phyloP scores from a whole-genome alignment of 2,113 vertebrate species.

The Ranitomeya variabilis region DNA sequence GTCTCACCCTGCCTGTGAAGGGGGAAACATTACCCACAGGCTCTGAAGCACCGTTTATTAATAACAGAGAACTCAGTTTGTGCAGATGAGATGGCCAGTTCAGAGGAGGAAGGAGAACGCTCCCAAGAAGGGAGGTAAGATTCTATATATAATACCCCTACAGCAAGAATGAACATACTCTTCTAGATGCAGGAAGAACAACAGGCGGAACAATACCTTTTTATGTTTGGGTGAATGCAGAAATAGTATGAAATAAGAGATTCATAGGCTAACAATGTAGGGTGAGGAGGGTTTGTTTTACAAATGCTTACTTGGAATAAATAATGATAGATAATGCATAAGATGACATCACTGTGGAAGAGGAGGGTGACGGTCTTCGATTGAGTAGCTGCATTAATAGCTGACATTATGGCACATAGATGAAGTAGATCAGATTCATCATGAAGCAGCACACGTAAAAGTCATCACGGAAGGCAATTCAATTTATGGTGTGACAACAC shows the following conservation, averaged over 20 bases:
- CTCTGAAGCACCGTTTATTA: constrained; percentile 69
- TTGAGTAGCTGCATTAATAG: neutral
- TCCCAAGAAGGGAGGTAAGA: constrained; percentile 73
- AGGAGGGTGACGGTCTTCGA: neutral
- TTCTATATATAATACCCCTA: neutral
- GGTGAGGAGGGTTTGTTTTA: neutral
- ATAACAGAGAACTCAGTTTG: constrained; percentile 65
- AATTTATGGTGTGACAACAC: neutral
- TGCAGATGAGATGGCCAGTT: constrained; percentile 66
- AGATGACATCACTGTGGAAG: neutral
- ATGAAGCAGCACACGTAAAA: neutral
- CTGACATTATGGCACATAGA: neutral
- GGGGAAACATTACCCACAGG: constrained; percentile 52
- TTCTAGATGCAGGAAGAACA: neutral
- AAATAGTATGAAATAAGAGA: neutral
- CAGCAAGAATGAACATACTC: neutral
- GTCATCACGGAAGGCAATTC: neutral
- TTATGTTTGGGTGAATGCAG: neutral
- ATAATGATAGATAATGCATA: neutral
- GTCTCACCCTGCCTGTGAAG: constrained; percentile 61
- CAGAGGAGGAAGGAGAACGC: constrained; percentile 63
- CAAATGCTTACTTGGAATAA: neutral
- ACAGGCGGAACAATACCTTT: neutral
- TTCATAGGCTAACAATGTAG: neutral
- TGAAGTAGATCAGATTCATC: neutral